Evolutionary conservation across 2,888 invertebrate genomes (phyloP), one percentile per base, ranked within the genome.

Genomic region (Empis stercorea): DNA sequence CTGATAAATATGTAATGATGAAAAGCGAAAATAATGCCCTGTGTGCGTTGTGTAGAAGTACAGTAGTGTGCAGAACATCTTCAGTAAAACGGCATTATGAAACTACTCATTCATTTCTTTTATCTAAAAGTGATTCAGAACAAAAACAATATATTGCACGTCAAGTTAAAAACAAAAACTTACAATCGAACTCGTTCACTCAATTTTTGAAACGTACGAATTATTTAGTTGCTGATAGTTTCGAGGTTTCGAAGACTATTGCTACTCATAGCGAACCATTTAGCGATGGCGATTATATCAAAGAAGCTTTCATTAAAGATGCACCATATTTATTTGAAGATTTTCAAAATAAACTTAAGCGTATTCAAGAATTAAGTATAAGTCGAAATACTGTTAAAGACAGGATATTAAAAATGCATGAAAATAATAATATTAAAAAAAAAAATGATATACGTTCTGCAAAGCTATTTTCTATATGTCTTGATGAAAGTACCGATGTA

Each of bases 261-360:
- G 51, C 51, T 36, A 57, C 55, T 44, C 48, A 51, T 16, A 54
- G 52, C 40, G 57, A 57, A 50, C 54, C 56, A 41, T 57, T 56
- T 51, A 47, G 42, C 49, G 54, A 57, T 45, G 53, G 52, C 34
- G 39, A n/a, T 41, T 44, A 34, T 52, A 40, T 23, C 17, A 53
- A 54, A 49, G 53, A 52, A 50, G 45, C 49, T 40, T 50, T 55
- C 47, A 10, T 44, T 9, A 37, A 38, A 44, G 13, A 13, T 40
- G 39, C 39, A 20, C 20, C 39, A 17, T 10, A 20, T 39, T 39
- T 39, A 20, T 39, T 39, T 20, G 17, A 20, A 39, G 39, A 39
- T 39, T 39, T 39, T 20, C 17, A 39, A 20, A 39, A 39, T 39
- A 39, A 39, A 23, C 40, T 40, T 23, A 20, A 40, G 23, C 20